These are phyloP conservation scores for Hycleus phaleratus DNA, from an alignment of 1,140 invertebrate genomes.

Conservation along the genomic window DNA sequence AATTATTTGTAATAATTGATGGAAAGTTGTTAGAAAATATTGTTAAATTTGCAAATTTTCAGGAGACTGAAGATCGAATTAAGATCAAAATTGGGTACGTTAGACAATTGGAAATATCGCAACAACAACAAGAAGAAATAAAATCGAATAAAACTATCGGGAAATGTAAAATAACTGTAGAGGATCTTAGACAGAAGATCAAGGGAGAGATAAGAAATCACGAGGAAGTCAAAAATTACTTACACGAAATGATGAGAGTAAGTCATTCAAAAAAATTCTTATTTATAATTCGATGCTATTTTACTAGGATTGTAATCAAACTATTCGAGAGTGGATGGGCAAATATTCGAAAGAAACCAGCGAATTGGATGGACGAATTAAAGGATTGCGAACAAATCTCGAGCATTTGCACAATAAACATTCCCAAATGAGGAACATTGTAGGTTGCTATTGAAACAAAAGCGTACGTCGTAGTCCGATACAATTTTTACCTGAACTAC, in stretches of 20 bases:
- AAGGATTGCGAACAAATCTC: slow-evolving; percentile 8
- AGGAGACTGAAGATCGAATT: no score
- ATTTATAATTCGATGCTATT: neutral
- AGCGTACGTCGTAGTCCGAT: no score
- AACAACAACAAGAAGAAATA: slow-evolving; percentile 17
- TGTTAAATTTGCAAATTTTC: no score
- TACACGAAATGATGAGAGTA: neutral
- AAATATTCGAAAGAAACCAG: slow-evolving; percentile 22
- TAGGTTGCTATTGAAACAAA: neutral
- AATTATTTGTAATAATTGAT: no score
- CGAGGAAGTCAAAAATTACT: slow-evolving; percentile 20
- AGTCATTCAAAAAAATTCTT: no score
- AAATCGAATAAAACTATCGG: slow-evolving; percentile 7
- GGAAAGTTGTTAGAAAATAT: no score
- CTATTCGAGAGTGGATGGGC: slow-evolving; percentile 20
- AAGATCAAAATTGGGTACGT: slow-evolving; percentile 18
- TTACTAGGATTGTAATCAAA: slow-evolving; percentile 17
- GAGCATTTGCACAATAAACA: slow-evolving; percentile 10
- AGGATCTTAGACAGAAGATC: slow-evolving; percentile 7
- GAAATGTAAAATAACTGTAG: slow-evolving; percentile 2
- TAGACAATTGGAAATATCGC: slow-evolving; percentile 21
- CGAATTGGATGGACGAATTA: slow-evolving; percentile 8
- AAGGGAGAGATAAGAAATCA: slow-evolving; percentile 22
- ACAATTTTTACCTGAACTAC: no score
- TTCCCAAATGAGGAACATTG: slow-evolving; percentile 1